Conservation (phyloP, 2,113 vertebrate species). For the Trochalopteron elliotii region DNA sequence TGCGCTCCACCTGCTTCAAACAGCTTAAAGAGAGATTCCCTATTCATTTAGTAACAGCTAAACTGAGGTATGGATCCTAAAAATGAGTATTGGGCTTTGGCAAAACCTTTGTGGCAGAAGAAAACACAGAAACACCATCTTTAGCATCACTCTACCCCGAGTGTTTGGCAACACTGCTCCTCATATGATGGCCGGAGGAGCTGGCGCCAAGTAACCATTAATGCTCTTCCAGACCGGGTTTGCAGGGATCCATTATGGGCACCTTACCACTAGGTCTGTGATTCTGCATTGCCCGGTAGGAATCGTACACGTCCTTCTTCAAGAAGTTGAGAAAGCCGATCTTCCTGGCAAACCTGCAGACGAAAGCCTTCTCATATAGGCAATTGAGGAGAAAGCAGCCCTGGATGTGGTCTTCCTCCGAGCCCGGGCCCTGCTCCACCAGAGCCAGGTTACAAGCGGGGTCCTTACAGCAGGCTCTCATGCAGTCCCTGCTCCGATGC, state of each 20-base stretch:
- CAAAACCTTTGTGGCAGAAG: background rate
- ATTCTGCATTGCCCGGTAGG: conserved; percentile 63
- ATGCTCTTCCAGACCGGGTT: background rate
- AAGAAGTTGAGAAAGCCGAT: conserved; percentile 84
- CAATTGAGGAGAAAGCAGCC: conserved; percentile 91
- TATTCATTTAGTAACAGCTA: background rate
- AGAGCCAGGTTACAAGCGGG: conserved; percentile 86
- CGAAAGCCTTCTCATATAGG: conserved; percentile 86
- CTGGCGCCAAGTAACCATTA: background rate
- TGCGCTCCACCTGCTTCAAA: background rate
- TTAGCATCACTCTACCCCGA: background rate
- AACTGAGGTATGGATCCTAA: background rate
- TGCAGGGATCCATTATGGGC: background rate
- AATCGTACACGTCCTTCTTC: conserved; percentile 73
- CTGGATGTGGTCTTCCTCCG: conserved; percentile 60
- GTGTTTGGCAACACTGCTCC: background rate
- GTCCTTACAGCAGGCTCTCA: conserved; percentile 84
- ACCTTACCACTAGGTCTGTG: conserved; percentile 63
- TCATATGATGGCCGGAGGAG: background rate
- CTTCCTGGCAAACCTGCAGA: conserved; percentile 86
- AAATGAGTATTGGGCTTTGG: background rate
- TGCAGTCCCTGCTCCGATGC: conserved; percentile 75
- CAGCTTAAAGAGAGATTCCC: background rate
- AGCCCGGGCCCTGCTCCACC: conserved; percentile 71
- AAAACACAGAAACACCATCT: background rate